phyloP scores from a whole-genome alignment of 1,140 invertebrate species.

The Lethrus apterus region DNA sequence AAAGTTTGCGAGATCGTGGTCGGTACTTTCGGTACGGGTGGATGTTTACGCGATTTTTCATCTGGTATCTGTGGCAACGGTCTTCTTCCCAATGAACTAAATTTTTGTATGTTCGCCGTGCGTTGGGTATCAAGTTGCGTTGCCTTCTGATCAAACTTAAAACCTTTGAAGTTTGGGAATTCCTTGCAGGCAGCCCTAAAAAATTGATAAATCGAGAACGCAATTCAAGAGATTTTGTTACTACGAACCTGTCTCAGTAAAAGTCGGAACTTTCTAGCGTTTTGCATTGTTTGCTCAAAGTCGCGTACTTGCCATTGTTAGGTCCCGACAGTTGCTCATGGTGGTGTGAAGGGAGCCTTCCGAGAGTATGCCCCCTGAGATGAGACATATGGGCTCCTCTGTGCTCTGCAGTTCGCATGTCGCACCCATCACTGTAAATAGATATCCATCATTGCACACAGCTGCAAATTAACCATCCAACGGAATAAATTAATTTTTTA shows the following conservation, averaged over 20 bases:
- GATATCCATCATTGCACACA: conserved; percentile 24
- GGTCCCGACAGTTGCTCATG: conserved; percentile 41
- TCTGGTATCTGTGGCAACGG: conserved; percentile 39
- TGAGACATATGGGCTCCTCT: conserved; percentile 37
- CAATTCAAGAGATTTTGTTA: not conserved
- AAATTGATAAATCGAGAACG: not conserved
- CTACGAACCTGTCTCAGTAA: conserved; percentile 70
- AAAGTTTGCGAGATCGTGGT: conserved; percentile 23
- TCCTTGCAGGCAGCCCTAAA: conserved; percentile 41
- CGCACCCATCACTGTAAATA: conserved; percentile 41
- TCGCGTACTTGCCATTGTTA: conserved; percentile 77
- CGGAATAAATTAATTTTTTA: no score
- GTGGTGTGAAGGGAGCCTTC: conserved; percentile 47
- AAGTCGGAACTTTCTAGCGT: conserved; percentile 89
- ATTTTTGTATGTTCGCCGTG: conserved; percentile 38
- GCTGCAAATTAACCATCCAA: no score
- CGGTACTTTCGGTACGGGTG: conserved; percentile 34
- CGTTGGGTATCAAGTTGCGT: conserved; percentile 23
- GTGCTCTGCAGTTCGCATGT: conserved; percentile 42
- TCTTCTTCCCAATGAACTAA: conserved; percentile 38
- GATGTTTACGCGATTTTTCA: conserved; percentile 38
- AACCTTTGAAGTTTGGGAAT: conserved; percentile 43
- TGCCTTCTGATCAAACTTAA: conserved; percentile 38
- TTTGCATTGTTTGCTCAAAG: conserved; percentile 90
- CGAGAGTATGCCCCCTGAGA: conserved; percentile 44